Conservation (phyloP, 2,797 vertebrate genomes). For the Eremophila alpestris region DNA sequence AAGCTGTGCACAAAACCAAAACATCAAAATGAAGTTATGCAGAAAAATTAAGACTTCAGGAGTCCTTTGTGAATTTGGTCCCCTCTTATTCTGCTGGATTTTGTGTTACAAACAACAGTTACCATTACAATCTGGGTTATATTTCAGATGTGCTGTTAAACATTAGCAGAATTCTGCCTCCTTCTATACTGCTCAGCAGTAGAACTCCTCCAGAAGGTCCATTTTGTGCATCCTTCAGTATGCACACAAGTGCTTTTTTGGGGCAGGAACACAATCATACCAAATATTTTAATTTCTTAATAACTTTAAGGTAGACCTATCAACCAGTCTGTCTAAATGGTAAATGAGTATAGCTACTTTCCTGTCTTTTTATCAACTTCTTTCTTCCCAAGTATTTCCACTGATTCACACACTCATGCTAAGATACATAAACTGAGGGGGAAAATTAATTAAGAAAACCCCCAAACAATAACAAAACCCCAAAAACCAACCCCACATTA, state of each 20-base stretch:
- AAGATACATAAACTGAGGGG: not conserved
- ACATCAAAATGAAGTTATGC: not conserved
- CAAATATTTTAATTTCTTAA: not conserved
- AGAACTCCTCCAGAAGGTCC: not conserved
- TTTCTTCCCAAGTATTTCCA: not conserved
- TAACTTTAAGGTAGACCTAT: not conserved
- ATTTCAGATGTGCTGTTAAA: not conserved
- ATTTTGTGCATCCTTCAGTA: not conserved
- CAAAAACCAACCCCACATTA: not conserved
- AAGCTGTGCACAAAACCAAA: not conserved
- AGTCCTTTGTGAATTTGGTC: not conserved
- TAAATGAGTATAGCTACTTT: not conserved
- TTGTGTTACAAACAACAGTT: not conserved
- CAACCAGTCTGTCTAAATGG: not conserved
- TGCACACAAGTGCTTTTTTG: accelerated
- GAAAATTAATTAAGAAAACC: not conserved
- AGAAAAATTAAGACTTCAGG: not conserved
- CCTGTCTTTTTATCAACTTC: not conserved
- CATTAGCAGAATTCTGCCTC: not conserved
- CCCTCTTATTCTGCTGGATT: not conserved
- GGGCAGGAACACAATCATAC: not conserved
- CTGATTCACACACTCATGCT: not conserved
- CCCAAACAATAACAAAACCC: not conserved
- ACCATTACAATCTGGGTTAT: not conserved
- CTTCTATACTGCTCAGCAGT: not conserved